Evolutionary conservation across 1,140 invertebrate species (phyloP).

Genomic region (Pemphigus obesinymphae): DNA sequence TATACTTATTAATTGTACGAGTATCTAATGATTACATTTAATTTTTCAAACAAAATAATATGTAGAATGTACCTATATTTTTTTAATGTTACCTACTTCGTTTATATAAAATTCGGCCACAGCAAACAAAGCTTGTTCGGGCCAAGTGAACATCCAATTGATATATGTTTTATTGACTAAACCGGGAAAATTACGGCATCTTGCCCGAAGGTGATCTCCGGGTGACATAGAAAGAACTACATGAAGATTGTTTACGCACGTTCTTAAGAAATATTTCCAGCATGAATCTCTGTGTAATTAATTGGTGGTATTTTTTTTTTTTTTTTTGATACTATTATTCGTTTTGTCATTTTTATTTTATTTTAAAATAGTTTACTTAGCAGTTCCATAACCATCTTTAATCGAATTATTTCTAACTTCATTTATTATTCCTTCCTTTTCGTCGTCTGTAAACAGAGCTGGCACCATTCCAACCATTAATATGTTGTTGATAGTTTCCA

Average conservation of each 20-base stretch:
- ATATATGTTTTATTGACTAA: slow-evolving; percentile 88
- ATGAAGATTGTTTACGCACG: slow-evolving; percentile 75
- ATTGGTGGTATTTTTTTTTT: neutral
- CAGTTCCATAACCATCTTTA: slow-evolving; percentile 62
- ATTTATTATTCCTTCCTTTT: slow-evolving; percentile 73
- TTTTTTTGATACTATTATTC: too few species aligned
- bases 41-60: too few species aligned
- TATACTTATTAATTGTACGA: too few species aligned
- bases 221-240: slow-evolving; percentile 87
- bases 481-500: slow-evolving; percentile 87
- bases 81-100: neutral
- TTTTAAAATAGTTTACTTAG: slow-evolving; percentile 57
- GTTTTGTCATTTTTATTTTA: neutral
- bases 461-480: slow-evolving; percentile 79
- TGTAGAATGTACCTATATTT: too few species aligned
- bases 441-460: slow-evolving; percentile 77
- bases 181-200: slow-evolving; percentile 84
- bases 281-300: slow-evolving; percentile 61
- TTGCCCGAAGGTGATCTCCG: slow-evolving; percentile 69
- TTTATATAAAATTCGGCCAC: slow-evolving; percentile 59
- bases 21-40: too few species aligned
- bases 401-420: slow-evolving; percentile 62
- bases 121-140: slow-evolving; percentile 76
- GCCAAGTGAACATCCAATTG: slow-evolving; percentile 91
- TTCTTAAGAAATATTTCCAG: slow-evolving; percentile 78